phyloP scores from a whole-genome alignment of 1,140 invertebrate genomes.

The Argopecten irradians region DNA sequence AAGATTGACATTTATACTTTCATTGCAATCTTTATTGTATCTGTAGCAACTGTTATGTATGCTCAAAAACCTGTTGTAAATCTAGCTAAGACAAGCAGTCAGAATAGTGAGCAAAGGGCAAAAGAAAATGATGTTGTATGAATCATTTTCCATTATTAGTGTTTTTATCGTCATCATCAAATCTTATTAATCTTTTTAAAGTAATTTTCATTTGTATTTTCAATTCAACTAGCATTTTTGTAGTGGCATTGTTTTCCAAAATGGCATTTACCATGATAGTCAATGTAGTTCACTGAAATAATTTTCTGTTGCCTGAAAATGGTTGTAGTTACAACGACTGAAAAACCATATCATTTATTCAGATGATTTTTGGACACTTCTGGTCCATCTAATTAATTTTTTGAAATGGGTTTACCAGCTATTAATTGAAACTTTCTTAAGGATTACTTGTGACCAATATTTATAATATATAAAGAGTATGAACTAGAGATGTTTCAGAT shows the following conservation, averaged over 20 bases:
- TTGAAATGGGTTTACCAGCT: too few species aligned
- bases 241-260: too few species aligned
- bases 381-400: too few species aligned
- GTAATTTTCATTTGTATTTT: neutral
- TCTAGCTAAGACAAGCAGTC: slow-evolving; percentile 56
- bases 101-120: neutral
- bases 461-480: too few species aligned
- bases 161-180: neutral
- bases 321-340: neutral
- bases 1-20: slow-evolving; percentile 90
- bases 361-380: too few species aligned
- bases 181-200: neutral
- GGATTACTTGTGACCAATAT: too few species aligned
- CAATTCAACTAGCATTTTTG: neutral
- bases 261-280: too few species aligned
- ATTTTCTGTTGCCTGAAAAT: neutral
- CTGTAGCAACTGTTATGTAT: slow-evolving; percentile 90
- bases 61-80: slow-evolving; percentile 90
- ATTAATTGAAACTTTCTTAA: too few species aligned
- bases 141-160: neutral
- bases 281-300: neutral
- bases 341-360: neutral
- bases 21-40: slow-evolving; percentile 89
- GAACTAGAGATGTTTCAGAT: too few species aligned
- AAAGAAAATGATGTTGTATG: slow-evolving; percentile 18